phyloP scores from a whole-genome alignment of 2,888 invertebrate genomes.

The Atethmia centrago region DNA sequence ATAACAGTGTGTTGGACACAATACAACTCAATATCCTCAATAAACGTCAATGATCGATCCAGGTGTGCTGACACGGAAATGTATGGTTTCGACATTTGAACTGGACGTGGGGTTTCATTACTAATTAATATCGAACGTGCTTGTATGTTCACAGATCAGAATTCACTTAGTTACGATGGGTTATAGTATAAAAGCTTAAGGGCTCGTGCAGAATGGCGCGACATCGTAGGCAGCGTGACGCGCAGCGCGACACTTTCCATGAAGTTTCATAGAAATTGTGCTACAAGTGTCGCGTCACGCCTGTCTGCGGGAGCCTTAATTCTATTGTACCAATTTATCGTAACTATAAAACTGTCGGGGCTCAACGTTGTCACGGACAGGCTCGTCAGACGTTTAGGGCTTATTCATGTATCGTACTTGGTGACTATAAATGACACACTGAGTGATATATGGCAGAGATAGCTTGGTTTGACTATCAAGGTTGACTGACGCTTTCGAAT shows the following conservation, averaged over 20 bases:
- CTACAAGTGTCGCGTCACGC: too few relatives aligned
- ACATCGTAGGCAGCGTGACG: too few relatives aligned
- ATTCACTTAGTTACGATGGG: slow-evolving; percentile 13
- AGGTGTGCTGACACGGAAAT: slow-evolving; percentile 31
- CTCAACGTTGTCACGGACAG: slow-evolving; percentile 36
- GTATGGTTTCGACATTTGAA: slow-evolving; percentile 34
- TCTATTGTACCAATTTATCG: slow-evolving; percentile 50
- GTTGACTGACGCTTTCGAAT: slow-evolving; percentile 32
- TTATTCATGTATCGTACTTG: slow-evolving; percentile 48
- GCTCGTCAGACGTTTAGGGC: slow-evolving; percentile 33
- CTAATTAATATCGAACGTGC: slow-evolving; percentile 35
- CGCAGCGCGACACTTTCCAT: too few relatives aligned
- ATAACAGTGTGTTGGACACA: slow-evolving; percentile 31
- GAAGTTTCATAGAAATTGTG: too few relatives aligned
- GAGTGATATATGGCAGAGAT: slow-evolving; percentile 21
- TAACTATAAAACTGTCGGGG: slow-evolving; percentile 63
- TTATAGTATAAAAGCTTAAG: too few relatives aligned
- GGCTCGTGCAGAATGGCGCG: too few relatives aligned
- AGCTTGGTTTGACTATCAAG: slow-evolving; percentile 42
- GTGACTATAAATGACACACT: slow-evolving; percentile 43
- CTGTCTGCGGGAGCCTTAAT: too few relatives aligned
- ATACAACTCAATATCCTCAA: slow-evolving; percentile 51
- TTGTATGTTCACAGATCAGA: slow-evolving; percentile 23
- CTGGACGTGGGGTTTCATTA: slow-evolving; percentile 23
- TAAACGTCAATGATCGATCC: slow-evolving; percentile 46